Conservation (phyloP, 2,888 invertebrate genomes). For the Orthonychiurus folsomi region DNA sequence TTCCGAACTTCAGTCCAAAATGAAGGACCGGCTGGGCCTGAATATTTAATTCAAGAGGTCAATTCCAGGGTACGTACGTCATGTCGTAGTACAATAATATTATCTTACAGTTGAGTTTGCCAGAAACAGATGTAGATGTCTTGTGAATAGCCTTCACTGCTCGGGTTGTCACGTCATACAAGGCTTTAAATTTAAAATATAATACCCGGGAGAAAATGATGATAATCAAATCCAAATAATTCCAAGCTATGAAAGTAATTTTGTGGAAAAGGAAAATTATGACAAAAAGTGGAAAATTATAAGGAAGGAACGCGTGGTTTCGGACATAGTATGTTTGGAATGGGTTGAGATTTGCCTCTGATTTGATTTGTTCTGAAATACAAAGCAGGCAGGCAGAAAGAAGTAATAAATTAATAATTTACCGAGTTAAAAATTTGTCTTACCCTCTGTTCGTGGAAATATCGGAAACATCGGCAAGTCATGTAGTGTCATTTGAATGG, state of each 20-base stretch:
- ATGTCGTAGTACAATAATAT: too few species aligned
- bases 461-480: not conserved
- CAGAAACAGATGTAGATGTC: too few species aligned
- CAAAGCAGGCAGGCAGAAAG: too few species aligned
- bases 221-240: conserved; percentile 25
- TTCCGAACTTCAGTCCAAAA: conserved; percentile 29
- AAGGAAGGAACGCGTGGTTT: conserved; percentile 13
- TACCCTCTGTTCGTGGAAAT: not conserved
- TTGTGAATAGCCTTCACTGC: too few species aligned
- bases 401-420: not conserved
- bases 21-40: not conserved
- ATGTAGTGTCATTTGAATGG: not conserved
- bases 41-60: not conserved
- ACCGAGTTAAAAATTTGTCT: not conserved
- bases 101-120: too few species aligned
- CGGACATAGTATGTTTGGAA: not conserved
- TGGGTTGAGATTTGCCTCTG: not conserved
- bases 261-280: conserved; percentile 18
- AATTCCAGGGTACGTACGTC: too few species aligned
- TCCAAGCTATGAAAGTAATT: conserved; percentile 19
- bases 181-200: conserved; percentile 30
- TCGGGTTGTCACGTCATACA: not conserved
- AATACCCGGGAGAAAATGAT: conserved; percentile 25
- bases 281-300: conserved; percentile 15
- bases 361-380: not conserved